A percentile compares a stretch with the other conserved stretches of the same genome.
These are phyloP conservation scores for Minunthozetes semirufus DNA, from an alignment of 2,888 invertebrate species.

Conservation along the genomic window DNA sequence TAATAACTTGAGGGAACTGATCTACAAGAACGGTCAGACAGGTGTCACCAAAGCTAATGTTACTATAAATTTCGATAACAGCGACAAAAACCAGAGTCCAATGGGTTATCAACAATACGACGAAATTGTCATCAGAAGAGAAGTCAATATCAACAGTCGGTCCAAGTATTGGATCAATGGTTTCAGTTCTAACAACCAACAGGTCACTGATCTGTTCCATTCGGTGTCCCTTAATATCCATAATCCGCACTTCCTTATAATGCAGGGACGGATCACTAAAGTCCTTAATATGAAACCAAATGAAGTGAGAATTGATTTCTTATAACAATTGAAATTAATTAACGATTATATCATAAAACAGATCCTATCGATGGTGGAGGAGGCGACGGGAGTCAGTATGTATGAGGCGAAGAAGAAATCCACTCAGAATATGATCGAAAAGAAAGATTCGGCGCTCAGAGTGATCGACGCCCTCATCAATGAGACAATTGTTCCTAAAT, in stretches of 20 bases:
- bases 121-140: slow-evolving; percentile 86
- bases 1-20: slow-evolving; percentile 80
- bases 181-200: slow-evolving; percentile 75
- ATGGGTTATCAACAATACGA: slow-evolving; percentile 81
- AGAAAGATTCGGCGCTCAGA: slow-evolving; percentile 79
- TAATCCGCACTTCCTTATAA: slow-evolving; percentile 98
- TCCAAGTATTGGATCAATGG: slow-evolving; percentile 93
- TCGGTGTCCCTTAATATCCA: slow-evolving; percentile 96
- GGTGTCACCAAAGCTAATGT: slow-evolving; percentile 93
- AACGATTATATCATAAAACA: slow-evolving; percentile 46
- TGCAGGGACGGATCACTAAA: slow-evolving; percentile 98
- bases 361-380: slow-evolving; percentile 95
- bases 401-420: slow-evolving; percentile 87
- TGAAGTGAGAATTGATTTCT: slow-evolving; percentile 59
- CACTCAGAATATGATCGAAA: slow-evolving; percentile 77
- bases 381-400: slow-evolving; percentile 94
- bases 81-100: slow-evolving; percentile 70
- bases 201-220: slow-evolving; percentile 88
- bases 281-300: slow-evolving; percentile 97
- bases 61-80: slow-evolving; percentile 89
- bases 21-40: slow-evolving; percentile 96
- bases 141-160: slow-evolving; percentile 54
- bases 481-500: slow-evolving; percentile 84
- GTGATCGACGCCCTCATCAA: slow-evolving; percentile 70
- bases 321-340: not conserved